These are phyloP conservation scores for Trimorus sp. DNA, from an alignment of 2,888 invertebrate genomes.

Conservation along the genomic window DNA sequence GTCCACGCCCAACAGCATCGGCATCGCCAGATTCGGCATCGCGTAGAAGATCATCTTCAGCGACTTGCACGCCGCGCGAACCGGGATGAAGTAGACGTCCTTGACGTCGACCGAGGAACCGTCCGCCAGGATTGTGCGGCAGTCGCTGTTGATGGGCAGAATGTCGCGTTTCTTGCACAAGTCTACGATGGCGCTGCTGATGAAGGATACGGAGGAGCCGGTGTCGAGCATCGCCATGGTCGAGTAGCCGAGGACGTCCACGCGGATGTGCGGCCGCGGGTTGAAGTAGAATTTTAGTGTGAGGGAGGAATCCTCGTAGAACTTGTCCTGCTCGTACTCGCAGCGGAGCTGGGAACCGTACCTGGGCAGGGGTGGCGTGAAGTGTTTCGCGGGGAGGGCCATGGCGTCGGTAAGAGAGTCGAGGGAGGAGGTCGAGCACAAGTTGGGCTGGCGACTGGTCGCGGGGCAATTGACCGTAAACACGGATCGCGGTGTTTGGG, in stretches of 20 bases:
- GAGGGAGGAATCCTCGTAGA: background rate
- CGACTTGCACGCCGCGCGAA: background rate
- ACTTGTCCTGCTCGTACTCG: too few species aligned
- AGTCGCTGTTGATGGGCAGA: background rate
- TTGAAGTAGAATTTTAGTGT: conserved; percentile 20
- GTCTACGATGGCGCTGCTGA: background rate
- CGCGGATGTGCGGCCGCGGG: conserved; percentile 32
- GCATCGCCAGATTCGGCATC: conserved; percentile 2
- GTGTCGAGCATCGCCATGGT: conserved; percentile 28
- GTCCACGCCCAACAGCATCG: conserved; percentile 31
- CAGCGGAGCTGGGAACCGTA: too few species aligned
- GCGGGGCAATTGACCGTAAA: too few species aligned
- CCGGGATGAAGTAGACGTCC: conserved; percentile 1
- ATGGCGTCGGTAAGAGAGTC: too few species aligned
- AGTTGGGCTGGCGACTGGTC: too few species aligned
- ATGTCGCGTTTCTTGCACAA: conserved; percentile 10
- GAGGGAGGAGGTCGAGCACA: too few species aligned
- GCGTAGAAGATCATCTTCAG: background rate
- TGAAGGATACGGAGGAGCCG: conserved; percentile 33
- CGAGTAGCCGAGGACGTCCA: conserved; percentile 13
- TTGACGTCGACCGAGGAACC: background rate
- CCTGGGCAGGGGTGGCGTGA: too few species aligned
- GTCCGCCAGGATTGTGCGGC: background rate
- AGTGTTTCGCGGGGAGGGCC: too few species aligned
- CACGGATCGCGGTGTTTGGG: too few species aligned